These are phyloP conservation scores for Dasyurus viverrinus DNA, from an alignment of 2,113 vertebrate species.

Conservation along the genomic window DNA sequence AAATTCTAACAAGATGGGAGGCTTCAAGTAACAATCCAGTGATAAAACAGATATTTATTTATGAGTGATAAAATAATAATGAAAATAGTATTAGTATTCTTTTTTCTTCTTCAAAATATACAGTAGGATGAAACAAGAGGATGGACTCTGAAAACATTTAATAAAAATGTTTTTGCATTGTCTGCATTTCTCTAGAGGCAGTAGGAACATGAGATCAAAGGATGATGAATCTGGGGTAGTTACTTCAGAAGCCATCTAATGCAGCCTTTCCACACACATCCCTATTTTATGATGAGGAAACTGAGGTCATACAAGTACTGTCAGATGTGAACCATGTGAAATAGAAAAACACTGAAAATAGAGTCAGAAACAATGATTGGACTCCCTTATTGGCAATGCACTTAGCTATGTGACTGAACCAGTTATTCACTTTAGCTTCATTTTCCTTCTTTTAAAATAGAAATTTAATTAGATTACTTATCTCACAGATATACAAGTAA, in stretches of 20 bases:
- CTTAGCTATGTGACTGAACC: not conserved
- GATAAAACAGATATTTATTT: not conserved
- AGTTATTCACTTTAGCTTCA: conserved; percentile 21
- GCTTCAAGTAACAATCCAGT: not conserved
- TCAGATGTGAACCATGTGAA: not conserved
- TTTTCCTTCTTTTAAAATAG: conserved; percentile 7
- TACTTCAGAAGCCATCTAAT: not conserved
- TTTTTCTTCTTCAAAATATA: conserved; percentile 41
- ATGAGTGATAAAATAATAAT: not conserved
- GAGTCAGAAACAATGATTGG: not conserved
- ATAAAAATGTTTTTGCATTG: conserved; percentile 12
- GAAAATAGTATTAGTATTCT: conserved; percentile 31
- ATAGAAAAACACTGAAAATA: not conserved
- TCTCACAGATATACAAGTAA: not conserved
- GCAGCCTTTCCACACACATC: not conserved
- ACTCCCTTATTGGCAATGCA: not conserved
- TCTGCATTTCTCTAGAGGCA: not conserved
- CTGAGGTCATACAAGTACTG: not conserved
- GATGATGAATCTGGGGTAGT: not conserved
- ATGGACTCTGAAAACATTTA: conserved; percentile 30
- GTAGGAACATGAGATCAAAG: not conserved
- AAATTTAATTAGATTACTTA: not conserved
- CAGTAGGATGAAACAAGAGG: conserved; percentile 32
- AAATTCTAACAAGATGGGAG: not conserved
- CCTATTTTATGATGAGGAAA: not conserved